Evolutionary conservation across 2,113 vertebrate genomes (phyloP).

Genomic region (Macrotus californicus): DNA sequence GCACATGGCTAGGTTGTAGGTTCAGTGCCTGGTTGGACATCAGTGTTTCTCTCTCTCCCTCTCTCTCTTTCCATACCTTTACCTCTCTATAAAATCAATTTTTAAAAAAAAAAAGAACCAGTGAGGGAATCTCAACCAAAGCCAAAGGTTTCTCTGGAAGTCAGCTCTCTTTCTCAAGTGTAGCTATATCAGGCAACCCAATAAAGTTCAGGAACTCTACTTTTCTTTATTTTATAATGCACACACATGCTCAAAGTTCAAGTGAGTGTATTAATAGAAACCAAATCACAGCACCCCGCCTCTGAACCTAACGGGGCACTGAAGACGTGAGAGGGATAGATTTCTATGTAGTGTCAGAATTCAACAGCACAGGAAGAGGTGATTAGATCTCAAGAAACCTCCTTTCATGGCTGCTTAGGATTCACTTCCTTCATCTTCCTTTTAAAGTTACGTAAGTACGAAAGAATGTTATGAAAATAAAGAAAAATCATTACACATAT

Average conservation of each 20-base stretch:
- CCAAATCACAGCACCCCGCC: not conserved
- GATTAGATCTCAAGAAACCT: not conserved
- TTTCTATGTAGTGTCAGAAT: not conserved
- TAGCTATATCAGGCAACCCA: not conserved
- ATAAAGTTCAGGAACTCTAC: not conserved
- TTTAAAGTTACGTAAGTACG: not conserved
- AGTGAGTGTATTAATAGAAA: not conserved
- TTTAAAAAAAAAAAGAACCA: not conserved
- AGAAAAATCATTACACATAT: not conserved
- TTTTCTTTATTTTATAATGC: not conserved
- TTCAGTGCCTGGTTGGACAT: no score
- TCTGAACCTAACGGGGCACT: not conserved
- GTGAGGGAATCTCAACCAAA: not conserved
- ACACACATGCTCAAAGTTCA: not conserved
- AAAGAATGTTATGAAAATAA: conserved; percentile 5
- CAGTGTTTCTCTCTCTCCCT: no score
- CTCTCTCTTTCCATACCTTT: no score
- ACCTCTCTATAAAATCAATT: no score
- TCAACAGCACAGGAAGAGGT: not conserved
- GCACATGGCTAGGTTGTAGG: no score
- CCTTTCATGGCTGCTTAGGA: not conserved
- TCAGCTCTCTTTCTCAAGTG: not conserved
- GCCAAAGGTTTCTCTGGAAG: not conserved
- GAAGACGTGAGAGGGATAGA: not conserved
- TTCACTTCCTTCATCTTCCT: not conserved